Percentiles rank a stretch among this genome's conserved stretches.
phyloP scores from a whole-genome alignment of 2,113 vertebrate species.

The Pterocles gutturalis region DNA sequence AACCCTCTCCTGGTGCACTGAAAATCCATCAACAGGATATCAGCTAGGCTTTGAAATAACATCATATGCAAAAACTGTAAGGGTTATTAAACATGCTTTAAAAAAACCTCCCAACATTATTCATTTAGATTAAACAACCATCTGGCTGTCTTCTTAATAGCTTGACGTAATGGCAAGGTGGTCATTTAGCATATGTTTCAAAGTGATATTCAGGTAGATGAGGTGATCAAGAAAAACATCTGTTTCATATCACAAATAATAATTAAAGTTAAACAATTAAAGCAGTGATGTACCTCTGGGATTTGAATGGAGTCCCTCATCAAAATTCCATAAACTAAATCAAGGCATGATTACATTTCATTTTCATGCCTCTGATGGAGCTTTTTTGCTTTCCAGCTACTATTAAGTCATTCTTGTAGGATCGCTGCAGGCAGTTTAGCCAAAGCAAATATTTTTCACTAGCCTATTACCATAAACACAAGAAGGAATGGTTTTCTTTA shows the following conservation, averaged over 20 bases:
- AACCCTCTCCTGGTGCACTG: background rate
- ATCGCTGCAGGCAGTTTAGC: background rate
- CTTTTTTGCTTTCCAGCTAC: background rate
- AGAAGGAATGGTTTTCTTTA: background rate
- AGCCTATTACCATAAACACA: background rate
- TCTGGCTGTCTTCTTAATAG: background rate
- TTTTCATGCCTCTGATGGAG: conserved; percentile 6
- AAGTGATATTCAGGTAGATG: background rate
- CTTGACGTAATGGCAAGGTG: conserved; percentile 6
- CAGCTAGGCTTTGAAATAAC: background rate
- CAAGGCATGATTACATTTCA: conserved; percentile 1
- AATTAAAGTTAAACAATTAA: conserved; percentile 47
- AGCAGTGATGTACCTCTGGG: background rate
- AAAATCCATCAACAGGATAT: background rate
- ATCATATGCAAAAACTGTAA: background rate
- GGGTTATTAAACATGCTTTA: background rate
- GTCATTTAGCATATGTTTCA: conserved; percentile 18
- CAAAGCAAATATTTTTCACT: background rate
- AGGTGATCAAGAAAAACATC: conserved; percentile 25
- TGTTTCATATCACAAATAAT: conserved; percentile 48
- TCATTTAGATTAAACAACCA: conserved; percentile 3
- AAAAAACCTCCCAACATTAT: background rate
- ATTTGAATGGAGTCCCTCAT: background rate
- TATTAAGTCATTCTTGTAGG: background rate
- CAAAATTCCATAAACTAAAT: conserved; percentile 21